These are phyloP conservation scores for Hydriomena furcata DNA, from an alignment of 2,888 invertebrate genomes.

Conservation along the genomic window DNA sequence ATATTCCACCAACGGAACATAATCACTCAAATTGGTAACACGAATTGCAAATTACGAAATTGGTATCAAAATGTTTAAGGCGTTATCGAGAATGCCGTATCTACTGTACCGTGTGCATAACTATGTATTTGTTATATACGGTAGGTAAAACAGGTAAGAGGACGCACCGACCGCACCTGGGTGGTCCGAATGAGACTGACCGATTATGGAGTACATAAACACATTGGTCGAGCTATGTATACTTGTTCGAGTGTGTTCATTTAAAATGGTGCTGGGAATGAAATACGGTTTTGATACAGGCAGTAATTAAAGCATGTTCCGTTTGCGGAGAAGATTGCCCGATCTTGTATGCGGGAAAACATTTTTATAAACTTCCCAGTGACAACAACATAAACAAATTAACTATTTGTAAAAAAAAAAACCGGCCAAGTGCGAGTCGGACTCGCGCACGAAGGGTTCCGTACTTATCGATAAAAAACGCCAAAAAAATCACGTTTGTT, in stretches of 20 bases:
- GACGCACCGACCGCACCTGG: conserved; percentile 66
- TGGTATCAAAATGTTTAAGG: conserved; percentile 56
- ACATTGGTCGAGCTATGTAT: conserved; percentile 32
- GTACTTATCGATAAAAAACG: too few species aligned
- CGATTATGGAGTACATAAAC: conserved; percentile 67
- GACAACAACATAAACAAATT: too few species aligned
- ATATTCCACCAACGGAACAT: conserved; percentile 61
- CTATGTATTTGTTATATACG: conserved; percentile 29
- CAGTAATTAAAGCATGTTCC: conserved; percentile 59
- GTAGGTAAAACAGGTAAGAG: conserved; percentile 50
- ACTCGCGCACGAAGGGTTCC: too few species aligned
- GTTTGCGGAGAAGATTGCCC: conserved; percentile 12
- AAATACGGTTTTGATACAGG: conserved; percentile 60
- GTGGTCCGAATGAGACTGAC: conserved; percentile 75
- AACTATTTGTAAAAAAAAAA: too few species aligned
- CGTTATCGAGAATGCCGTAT: conserved; percentile 45
- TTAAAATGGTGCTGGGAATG: conserved; percentile 67
- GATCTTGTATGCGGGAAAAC: conserved; percentile 5
- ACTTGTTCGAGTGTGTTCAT: conserved; percentile 63
- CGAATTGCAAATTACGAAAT: conserved; percentile 76
- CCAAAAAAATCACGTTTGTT: too few species aligned
- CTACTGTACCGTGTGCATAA: conserved; percentile 34
- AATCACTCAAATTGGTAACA: conserved; percentile 75
- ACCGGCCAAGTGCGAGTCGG: too few species aligned
- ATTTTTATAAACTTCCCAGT: conserved; percentile 2